Evolutionary conservation across 2,797 vertebrate genomes (phyloP), one percentile per base, ranked within the genome.

Genomic region (Sorex maritimensis): DNA sequence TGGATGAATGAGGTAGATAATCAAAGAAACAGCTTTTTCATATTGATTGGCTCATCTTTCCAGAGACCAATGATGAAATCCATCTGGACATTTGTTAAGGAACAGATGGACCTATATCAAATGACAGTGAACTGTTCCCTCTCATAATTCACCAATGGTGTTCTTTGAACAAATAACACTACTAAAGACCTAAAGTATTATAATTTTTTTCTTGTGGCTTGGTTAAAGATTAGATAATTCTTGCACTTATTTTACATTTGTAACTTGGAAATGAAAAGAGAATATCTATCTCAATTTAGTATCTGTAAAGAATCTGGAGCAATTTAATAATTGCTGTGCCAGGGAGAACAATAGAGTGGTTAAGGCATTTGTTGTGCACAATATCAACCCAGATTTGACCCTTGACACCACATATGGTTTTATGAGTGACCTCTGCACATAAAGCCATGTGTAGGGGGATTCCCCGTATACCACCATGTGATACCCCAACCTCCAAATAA

Each of bases 21-120:
- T 95, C 0, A 2, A 82, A 94, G 68, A 61, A 81, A 75, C 86
- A 95, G 93, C 72, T 87, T 93, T 78, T 88, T 4, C 0, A 65
- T 74, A 81, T 30, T 61, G 83, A 17, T 12, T 63, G 75, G 80
- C 74, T 81, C 65, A 23, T 85, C 61, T 88, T 95, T 94, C 1
- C 26, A 30, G 26, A 94, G n/a, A 92, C n/a, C 94, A 94, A 88
- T 9, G 11, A 94, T 93, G 63, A 67, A 93, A 86, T 81, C 86
- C 83, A 82, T 30, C 4, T 95, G 85, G 73, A 95, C 69, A 23
- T 84, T 0, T 26, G 78, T 75, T 52, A 49, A 95, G 93, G 71
- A 71, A 88, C 80, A 91, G 78, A 79, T 74, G 61, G 92, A 95
- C 78, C 0, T 0, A 8, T 4, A 65, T n/a, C 61, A 41, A 15